Conservation (phyloP, 2,888 invertebrate species). For the Eretmocerus hayati region DNA sequence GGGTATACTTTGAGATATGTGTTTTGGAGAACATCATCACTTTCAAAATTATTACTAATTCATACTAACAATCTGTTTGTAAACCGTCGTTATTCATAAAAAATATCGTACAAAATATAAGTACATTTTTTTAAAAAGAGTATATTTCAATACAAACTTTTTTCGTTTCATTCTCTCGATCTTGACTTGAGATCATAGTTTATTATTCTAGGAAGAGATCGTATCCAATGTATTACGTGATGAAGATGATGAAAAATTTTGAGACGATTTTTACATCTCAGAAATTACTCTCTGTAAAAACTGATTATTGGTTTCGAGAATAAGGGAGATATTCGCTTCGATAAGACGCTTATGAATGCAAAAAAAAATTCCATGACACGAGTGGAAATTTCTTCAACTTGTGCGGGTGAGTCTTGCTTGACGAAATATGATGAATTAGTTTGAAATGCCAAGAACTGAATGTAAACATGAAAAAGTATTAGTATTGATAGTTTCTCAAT, state of each 20-base stretch:
- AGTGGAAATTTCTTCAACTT: background rate
- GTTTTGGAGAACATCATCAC: conserved; percentile 15
- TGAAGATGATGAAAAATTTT: too few relatives aligned
- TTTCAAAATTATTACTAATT: conserved; percentile 12
- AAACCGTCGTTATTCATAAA: conserved; percentile 1
- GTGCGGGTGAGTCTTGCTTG: too few relatives aligned
- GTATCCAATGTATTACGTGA: too few relatives aligned
- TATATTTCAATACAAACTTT: conserved; percentile 10
- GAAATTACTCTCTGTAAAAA: too few relatives aligned
- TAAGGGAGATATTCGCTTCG: too few relatives aligned
- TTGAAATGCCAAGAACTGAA: conserved; percentile 16
- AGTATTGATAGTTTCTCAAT: conserved; percentile 28
- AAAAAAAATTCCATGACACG: background rate
- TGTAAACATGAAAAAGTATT: conserved; percentile 12
- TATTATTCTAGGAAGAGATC: too few relatives aligned
- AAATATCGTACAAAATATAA: conserved; percentile 18
- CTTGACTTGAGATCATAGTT: too few relatives aligned
- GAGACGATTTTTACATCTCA: too few relatives aligned
- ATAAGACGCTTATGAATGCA: background rate
- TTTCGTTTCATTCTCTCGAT: too few relatives aligned
- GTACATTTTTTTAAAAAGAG: conserved; percentile 14
- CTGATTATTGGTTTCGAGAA: too few relatives aligned
- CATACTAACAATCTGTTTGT: conserved; percentile 9
- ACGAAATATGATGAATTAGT: too few relatives aligned
- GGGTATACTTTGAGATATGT: conserved; percentile 19